These are phyloP conservation scores for Rhingia campestris DNA, from an alignment of 2,888 invertebrate species.

Conservation along the genomic window DNA sequence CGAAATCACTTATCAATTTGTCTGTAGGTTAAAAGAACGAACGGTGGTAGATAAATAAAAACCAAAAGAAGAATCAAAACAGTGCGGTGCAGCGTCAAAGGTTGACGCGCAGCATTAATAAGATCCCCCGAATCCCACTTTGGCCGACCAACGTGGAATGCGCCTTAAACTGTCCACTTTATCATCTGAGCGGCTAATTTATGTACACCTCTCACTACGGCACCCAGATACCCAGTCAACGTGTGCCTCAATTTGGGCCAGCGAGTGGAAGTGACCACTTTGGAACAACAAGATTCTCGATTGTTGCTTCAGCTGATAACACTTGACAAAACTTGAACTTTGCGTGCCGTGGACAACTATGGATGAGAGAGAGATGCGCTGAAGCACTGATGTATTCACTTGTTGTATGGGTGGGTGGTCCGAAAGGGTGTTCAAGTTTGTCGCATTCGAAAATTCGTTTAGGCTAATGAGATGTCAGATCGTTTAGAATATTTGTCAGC, in stretches of 20 bases:
- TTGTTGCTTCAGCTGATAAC: conserved; percentile 56
- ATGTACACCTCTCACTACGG: conserved; percentile 66
- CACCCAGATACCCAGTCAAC: conserved; percentile 45
- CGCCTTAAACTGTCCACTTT: conserved; percentile 69
- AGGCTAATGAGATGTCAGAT: conserved; percentile 43
- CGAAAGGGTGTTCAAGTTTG: not conserved
- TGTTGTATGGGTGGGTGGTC: conserved; percentile 50
- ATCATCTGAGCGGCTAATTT: conserved; percentile 71
- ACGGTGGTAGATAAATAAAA: conserved; percentile 51
- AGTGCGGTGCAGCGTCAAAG: conserved; percentile 70
- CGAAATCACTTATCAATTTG: conserved; percentile 70
- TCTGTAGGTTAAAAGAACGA: conserved; percentile 48
- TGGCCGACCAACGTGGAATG: conserved; percentile 48
- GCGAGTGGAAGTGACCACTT: conserved; percentile 65
- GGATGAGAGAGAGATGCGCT: conserved; percentile 1
- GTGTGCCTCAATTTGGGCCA: conserved; percentile 41
- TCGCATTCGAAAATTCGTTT: conserved; percentile 20
- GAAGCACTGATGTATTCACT: not conserved
- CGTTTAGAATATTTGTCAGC: conserved; percentile 38
- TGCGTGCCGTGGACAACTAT: conserved; percentile 2
- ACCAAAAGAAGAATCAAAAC: conserved; percentile 68
- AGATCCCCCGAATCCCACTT: conserved; percentile 62
- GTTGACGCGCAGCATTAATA: conserved; percentile 40
- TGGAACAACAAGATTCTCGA: conserved; percentile 51
- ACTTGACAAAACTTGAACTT: conserved; percentile 46